Percentiles rank a stretch among this genome's conserved stretches.
phyloP scores from a whole-genome alignment of 2,113 vertebrate genomes.

The Pyrgilauda ruficollis region DNA sequence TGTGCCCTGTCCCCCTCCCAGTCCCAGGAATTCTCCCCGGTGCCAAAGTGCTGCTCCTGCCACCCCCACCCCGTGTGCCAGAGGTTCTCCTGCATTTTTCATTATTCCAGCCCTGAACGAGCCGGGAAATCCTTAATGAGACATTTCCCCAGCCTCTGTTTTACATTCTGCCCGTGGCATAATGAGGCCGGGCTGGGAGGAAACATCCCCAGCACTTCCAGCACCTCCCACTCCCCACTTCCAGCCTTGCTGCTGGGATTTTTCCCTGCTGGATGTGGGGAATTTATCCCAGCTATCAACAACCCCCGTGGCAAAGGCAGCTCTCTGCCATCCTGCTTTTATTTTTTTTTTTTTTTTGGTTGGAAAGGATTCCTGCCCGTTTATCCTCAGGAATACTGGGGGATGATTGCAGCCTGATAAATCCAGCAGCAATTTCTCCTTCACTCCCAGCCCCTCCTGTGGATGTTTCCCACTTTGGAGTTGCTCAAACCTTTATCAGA shows the following conservation, averaged over 20 bases:
- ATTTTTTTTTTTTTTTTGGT: neutral
- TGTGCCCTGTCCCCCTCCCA: neutral
- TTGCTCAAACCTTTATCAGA: neutral
- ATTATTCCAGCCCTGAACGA: conserved; percentile 62
- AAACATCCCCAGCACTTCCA: conserved; percentile 68
- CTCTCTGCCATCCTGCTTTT: neutral
- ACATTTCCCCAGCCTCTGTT: conserved; percentile 75
- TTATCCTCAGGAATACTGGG: conserved; percentile 21
- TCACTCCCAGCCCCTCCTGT: neutral
- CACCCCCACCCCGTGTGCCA: neutral
- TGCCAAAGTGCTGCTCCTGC: conserved; percentile 20
- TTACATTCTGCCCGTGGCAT: conserved; percentile 70
- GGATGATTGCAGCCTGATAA: conserved; percentile 50
- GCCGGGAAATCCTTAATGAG: conserved; percentile 74
- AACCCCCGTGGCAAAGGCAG: conserved; percentile 27
- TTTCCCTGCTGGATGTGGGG: conserved; percentile 56
- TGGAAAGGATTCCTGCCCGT: conserved; percentile 28
- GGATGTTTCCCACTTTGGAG: neutral
- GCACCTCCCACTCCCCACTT: conserved; percentile 62
- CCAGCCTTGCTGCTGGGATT: conserved; percentile 35
- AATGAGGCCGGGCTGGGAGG: conserved; percentile 74
- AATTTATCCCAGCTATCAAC: conserved; percentile 64
- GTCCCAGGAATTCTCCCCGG: neutral
- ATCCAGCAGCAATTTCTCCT: conserved; percentile 42
- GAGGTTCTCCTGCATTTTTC: conserved; percentile 60